A percentile compares a stretch with the other conserved stretches of the same genome.
Conservation (phyloP, 2,888 invertebrate genomes). For the Apantesis nais region DNA sequence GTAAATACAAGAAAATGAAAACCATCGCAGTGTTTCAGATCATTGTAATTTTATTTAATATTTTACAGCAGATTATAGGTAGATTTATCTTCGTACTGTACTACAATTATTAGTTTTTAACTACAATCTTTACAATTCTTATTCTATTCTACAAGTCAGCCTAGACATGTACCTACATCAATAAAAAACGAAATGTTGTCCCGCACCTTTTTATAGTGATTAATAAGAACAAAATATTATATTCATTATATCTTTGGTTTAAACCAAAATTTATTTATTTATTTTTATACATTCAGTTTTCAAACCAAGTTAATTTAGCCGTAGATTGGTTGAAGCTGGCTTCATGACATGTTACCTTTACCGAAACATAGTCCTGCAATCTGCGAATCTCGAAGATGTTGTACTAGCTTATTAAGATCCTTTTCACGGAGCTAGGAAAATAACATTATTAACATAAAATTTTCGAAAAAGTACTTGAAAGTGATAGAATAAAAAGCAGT, state of each 20-base stretch:
- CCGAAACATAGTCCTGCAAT: no score
- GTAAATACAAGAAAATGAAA: constrained; percentile 15
- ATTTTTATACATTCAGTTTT: not conserved
- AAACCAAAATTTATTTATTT: no score
- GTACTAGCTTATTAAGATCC: not conserved
- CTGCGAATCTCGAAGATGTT: not conserved
- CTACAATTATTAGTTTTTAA: no score
- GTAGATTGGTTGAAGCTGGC: not conserved
- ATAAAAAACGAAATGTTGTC: no score
- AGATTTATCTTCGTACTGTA: no score
- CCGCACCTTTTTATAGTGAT: not conserved
- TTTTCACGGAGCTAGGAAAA: not conserved
- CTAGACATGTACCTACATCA: not conserved
- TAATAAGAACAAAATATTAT: not conserved
- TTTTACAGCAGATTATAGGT: not conserved
- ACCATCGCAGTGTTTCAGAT: constrained; percentile 1
- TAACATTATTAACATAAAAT: not conserved
- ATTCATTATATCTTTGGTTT: not conserved
- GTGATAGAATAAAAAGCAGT: not conserved
- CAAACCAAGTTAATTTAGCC: not conserved
- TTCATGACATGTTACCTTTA: no score
- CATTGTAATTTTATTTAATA: not conserved
- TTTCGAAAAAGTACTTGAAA: not conserved
- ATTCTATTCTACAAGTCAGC: not conserved
- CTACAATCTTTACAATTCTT: no score